Evolutionary conservation across 2,113 vertebrate genomes (phyloP).

Genomic region (Pteruthius melanotis): DNA sequence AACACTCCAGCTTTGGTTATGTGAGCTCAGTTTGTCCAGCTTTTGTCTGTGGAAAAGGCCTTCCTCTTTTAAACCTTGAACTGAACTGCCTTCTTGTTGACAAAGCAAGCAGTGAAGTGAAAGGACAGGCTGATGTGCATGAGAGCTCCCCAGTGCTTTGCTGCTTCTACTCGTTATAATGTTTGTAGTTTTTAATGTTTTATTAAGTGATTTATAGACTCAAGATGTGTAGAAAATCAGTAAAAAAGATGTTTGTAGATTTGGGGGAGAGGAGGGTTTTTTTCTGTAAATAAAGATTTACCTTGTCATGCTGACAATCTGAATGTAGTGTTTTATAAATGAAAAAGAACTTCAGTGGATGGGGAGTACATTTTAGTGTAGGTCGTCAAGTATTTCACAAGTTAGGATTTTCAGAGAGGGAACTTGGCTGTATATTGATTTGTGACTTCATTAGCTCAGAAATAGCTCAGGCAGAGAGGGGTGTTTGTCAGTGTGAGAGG

Average conservation of each 20-base stretch:
- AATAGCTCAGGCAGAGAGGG: background rate
- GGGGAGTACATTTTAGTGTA: background rate
- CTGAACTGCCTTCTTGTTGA: background rate
- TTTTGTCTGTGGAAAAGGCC: background rate
- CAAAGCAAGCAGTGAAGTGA: background rate
- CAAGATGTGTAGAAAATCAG: background rate
- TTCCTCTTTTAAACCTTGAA: background rate
- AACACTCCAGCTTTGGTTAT: background rate
- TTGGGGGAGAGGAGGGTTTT: rapidly evolving
- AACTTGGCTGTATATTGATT: background rate
- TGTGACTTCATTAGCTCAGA: background rate
- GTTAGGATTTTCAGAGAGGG: background rate
- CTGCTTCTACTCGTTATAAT: background rate
- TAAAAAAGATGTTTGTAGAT: background rate
- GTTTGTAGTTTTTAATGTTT: background rate
- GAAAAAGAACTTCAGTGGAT: background rate
- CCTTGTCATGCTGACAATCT: background rate
- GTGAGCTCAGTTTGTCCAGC: background rate
- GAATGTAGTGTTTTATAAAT: background rate
- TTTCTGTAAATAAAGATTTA: background rate
- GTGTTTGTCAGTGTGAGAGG: background rate
- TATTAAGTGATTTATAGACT: background rate
- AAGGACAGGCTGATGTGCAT: background rate
- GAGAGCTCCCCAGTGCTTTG: background rate
- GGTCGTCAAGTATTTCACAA: background rate